A percentile compares a stretch with the other conserved stretches of the same genome.
These are phyloP conservation scores for Cataglyphis rosenhaueri DNA, from an alignment of 2,888 invertebrate species.

Conservation along the genomic window DNA sequence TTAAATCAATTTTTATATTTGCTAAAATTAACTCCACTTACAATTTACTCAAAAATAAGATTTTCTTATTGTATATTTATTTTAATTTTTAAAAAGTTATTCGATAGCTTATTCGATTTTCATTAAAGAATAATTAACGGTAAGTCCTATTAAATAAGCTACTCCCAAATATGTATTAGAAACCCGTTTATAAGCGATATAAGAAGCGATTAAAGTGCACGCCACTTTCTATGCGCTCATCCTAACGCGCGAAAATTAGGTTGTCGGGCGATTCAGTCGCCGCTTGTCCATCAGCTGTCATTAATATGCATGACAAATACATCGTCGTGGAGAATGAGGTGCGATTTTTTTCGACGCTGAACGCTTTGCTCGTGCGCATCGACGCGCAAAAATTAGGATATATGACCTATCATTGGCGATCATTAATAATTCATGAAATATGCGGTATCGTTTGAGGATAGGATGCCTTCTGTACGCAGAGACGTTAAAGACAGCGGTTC, in stretches of 20 bases:
- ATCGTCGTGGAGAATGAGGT: constrained; percentile 39
- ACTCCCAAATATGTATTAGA: constrained; percentile 1
- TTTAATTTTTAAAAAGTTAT: background rate
- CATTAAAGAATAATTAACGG: background rate
- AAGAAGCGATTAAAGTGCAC: constrained; percentile 16
- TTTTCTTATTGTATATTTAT: background rate
- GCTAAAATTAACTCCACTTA: background rate
- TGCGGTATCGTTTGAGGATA: constrained; percentile 35
- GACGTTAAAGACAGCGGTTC: constrained; percentile 9
- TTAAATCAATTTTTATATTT: constrained; percentile 4
- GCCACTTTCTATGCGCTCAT: constrained; percentile 20
- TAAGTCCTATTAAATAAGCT: background rate
- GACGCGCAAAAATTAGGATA: constrained; percentile 47
- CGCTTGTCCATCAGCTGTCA: constrained; percentile 46
- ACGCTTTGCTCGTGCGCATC: constrained; percentile 24
- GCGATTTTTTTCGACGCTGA: constrained; percentile 45
- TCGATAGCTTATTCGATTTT: background rate
- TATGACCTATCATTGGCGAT: constrained; percentile 45
- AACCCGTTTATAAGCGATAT: background rate
- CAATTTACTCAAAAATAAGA: background rate
- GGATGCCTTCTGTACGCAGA: constrained; percentile 24
- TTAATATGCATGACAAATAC: constrained; percentile 55
- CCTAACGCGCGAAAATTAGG: constrained; percentile 50
- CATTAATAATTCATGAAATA: constrained; percentile 52
- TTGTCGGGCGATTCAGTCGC: constrained; percentile 40